Base-by-base conservation (phyloP, 2,797 vertebrate species). In the Pterois miles region DNA sequence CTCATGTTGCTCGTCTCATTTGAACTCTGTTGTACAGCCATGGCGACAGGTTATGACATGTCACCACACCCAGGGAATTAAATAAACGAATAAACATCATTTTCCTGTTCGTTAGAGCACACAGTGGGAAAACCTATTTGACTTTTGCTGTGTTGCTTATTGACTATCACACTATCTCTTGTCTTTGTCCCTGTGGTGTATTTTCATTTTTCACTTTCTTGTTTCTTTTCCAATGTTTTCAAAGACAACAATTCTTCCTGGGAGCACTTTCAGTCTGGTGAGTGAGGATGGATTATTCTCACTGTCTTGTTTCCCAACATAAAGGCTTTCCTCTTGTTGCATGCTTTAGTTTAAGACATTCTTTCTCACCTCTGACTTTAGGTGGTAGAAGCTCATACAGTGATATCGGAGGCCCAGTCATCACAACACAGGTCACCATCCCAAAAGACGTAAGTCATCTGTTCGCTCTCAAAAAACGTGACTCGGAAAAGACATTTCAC, bases 341-440 rank as follows among this genome's bases (percentile, higher is more conserved):
- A 18, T 14, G 50, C 29, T 57, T 63, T 9, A 60, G n/a, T 85
- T 40, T 75, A 63, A 71, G 58, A 57, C 31, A 8, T 23, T 8
- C 52, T 50, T 14, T 74, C 57, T 69, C 48, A 14, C 38, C 27
- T 81, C 0, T 68, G 90, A 0, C 13, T 34, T 22, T 8, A 99
- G 97, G 97, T 85, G 96, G 97, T 0, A 95, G 98, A 75, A 97
- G 98, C n/a, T 98, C 98, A 6, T 99, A 99, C 2, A 96, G 97
- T 57, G 98, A 99, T 89, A 96, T 99, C 36, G 98, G 98, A 72
- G 98, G 98, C 85, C 98, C 98, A 6, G 97, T 99, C 86, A 97
- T 99, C 89, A 99, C 98, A 75, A 99, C 98, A 72, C 98, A 99
- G 97, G 98, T 99, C 91, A 99, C 98, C 38, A 99, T 99, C 95